A percentile compares a stretch with the other conserved stretches of the same genome.
These are phyloP conservation scores for Pagrus major DNA, from an alignment of 2,113 vertebrate species.

Conservation along the genomic window DNA sequence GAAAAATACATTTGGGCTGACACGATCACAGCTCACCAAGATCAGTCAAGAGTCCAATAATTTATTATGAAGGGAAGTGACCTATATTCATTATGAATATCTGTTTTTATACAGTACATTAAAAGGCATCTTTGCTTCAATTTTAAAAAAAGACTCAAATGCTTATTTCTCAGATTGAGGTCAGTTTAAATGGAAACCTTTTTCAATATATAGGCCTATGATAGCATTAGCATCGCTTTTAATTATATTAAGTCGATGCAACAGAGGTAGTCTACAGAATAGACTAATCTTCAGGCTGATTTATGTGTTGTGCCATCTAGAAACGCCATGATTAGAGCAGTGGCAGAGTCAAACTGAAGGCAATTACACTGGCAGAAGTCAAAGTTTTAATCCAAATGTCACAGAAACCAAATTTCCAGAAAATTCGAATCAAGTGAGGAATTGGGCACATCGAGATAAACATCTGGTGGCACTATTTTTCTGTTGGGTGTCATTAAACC, in stretches of 20 bases:
- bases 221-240: neutral
- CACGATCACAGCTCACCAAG: constrained; percentile 7
- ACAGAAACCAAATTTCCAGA: neutral
- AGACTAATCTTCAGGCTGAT: neutral
- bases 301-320: neutral
- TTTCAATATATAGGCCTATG: too few species aligned
- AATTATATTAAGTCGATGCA: neutral
- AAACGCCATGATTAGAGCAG: neutral
- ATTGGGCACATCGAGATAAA: neutral
- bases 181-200: neutral
- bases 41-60: constrained; percentile 14
- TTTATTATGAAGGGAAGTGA: neutral
- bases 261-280: neutral
- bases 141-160: neutral
- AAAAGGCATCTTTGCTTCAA: neutral
- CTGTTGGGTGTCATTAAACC: neutral
- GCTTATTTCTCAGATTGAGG: neutral
- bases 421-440: neutral
- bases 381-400: neutral
- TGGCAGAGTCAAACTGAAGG: neutral
- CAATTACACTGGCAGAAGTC: neutral
- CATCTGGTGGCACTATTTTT: neutral
- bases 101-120: neutral
- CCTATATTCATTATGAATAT: neutral
- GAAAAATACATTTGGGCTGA: constrained; percentile 34